Base-by-base conservation (phyloP, 2,113 vertebrate species). In the Tachysurus fulvidraco region DNA sequence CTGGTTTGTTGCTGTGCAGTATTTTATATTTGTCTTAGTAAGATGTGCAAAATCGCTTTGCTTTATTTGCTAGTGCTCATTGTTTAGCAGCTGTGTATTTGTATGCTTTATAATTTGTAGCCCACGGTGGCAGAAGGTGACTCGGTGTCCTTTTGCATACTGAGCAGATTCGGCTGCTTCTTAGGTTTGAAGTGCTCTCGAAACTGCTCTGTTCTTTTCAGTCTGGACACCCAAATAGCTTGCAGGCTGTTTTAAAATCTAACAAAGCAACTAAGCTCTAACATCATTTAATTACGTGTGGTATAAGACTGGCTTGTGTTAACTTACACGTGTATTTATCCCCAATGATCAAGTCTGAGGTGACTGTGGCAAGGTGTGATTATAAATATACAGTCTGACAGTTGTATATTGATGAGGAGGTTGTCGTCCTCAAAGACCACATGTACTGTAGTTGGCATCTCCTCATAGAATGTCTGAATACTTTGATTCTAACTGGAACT, bases 131-230 rank as follows among this genome's bases (percentile, higher is more conserved):
- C 78, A 74, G 41, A 78, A 36, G 28, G 52, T 91, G 87, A 89
- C 84, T 89, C 91, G 44, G 73, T 46, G 73, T 55, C 71, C 19
- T 50, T 90, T 88, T 91, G 85, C 88, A 91, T 90, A 89, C 87
- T 88, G 85, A 89, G 59, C 78, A 52, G 81, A 64, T 69, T 64
- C 54, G 44, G 50, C 62, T 79, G 28, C 28, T 54, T 64, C 13
- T 13, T 85, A 81, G 77, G 55, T 36, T 74, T 85, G 84, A 76
- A 86, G 76, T 44, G 71, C 83, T 85, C 21, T n/a, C 87, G 17
- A 79, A 64, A 73, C 5, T 3, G 65, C 62, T 78, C 55, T 23
- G 81, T 84, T 52, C 55, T 62, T 59, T 60, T 82, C 46, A 5
- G 41, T 3, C 28, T 60, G n/a, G 69, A 44, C 30, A 44, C 57